Evolutionary conservation across 2,888 invertebrate species (phyloP).

Genomic region (Acleris cristana): DNA sequence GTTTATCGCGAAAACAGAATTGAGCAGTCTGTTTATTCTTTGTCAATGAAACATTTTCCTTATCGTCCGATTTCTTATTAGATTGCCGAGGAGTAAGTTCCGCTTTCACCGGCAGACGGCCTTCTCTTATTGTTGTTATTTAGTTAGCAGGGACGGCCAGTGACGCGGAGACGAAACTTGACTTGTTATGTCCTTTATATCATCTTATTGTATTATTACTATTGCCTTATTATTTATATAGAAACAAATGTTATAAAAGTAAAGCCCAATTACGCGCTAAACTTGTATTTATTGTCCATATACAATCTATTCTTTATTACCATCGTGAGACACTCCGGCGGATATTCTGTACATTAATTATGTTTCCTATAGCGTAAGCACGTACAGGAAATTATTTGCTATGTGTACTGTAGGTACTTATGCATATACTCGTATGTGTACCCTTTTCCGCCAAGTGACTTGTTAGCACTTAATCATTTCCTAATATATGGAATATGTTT

Average conservation of each 20-base stretch:
- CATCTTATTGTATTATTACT: constrained; percentile 60
- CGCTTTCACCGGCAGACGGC: constrained; percentile 55
- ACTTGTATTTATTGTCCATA: constrained; percentile 31
- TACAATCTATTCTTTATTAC: constrained; percentile 29
- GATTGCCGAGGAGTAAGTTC: constrained; percentile 70
- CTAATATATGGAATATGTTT: too few species aligned
- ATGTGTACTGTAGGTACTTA: constrained; percentile 10
- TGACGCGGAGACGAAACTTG: constrained; percentile 70
- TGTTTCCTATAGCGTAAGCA: constrained; percentile 15
- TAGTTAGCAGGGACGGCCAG: constrained; percentile 69
- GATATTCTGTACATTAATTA: constrained; percentile 31
- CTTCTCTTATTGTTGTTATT: constrained; percentile 72
- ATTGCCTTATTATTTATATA: constrained; percentile 42
- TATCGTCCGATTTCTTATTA: constrained; percentile 73
- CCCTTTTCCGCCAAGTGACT: too few species aligned
- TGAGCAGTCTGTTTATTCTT: constrained; percentile 68
- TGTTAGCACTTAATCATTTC: too few species aligned
- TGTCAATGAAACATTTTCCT: constrained; percentile 78
- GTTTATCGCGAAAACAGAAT: constrained; percentile 60
- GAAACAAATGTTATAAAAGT: constrained; percentile 35
- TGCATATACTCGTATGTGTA: neutral
- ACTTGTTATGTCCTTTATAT: constrained; percentile 62
- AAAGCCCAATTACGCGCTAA: constrained; percentile 28
- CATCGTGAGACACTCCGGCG: constrained; percentile 10
- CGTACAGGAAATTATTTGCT: constrained; percentile 31